Base-by-base conservation (phyloP, 2,888 invertebrate species). In the Noctua janthina region DNA sequence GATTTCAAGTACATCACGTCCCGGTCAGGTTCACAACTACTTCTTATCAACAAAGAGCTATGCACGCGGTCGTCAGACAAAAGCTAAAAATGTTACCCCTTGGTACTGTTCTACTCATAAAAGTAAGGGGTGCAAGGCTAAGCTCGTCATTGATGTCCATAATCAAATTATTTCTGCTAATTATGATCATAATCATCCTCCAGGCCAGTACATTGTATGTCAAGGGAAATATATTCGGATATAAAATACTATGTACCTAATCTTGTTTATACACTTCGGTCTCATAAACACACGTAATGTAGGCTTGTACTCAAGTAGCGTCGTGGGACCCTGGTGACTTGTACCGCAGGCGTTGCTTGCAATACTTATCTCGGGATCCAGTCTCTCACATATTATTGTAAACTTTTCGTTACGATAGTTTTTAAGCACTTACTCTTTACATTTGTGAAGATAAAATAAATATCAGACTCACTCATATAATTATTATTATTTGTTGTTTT, bases 51-150 rank as follows among this genome's bases (percentile, higher is more conserved):
- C 56, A 68, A 87, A 81, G 49, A 87, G 85, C 0, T 89, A 87
- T 29, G n/a, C n/a, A 46, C 54, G 71, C 29, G 11, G 51, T 23
- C 3, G 7, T 6, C 62, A 43, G 43, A 1, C 23, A 1, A 43
- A 70, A 8, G n/a, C 10, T 6, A 75, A 71, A 56, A 56, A 29
- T 10, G 46, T 29, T 3, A 69, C 51, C 2, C 56, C 69, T 29
- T 89, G 88, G 90, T 74, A 82, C 3, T 90, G 89, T 75, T 90
- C 90, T 0, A 82, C 87, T 4, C 84, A 88, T 54, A 78, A 78
- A 7, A 72, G 74, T 5, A 79, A 67, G 46, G 78, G 70, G 7
- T 89, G 88, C 35, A 83, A 68, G 23, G 89, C 85, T 6, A 83
- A 71, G 49, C 23, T 86, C 35, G 59, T 62, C 23, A 69, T 56